phyloP scores from a whole-genome alignment of 1,140 invertebrate genomes.

The Pseudomyrmex concolor region DNA sequence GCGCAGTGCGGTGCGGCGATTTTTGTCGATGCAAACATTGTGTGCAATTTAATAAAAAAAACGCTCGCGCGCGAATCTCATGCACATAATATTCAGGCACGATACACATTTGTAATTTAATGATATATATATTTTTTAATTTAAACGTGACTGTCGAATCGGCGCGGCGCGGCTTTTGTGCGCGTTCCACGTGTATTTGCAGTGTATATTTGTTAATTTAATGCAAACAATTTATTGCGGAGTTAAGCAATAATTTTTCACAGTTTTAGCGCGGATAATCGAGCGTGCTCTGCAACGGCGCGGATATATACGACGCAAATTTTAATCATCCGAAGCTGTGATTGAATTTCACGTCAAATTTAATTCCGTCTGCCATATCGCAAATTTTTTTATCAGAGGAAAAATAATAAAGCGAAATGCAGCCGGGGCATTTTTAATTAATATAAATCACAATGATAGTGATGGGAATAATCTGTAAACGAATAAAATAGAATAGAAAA shows the following conservation, averaged over 20 bases:
- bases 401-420: slow-evolving; percentile 26
- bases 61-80: slow-evolving; percentile 39
- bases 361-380: slow-evolving; percentile 33
- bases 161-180: slow-evolving; percentile 44
- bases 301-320: slow-evolving; percentile 30
- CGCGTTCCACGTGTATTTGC: slow-evolving; percentile 50
- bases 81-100: slow-evolving; percentile 53
- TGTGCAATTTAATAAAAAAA: slow-evolving; percentile 59
- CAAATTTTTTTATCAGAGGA: slow-evolving; percentile 32
- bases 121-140: slow-evolving; percentile 62
- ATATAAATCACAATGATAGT: not conserved
- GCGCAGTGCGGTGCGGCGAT: not conserved
- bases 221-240: slow-evolving; percentile 58
- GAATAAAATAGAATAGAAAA: slow-evolving; percentile 1
- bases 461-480: too few relatives aligned
- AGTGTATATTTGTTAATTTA: slow-evolving; percentile 61
- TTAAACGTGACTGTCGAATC: slow-evolving; percentile 37
- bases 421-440: slow-evolving; percentile 13
- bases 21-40: slow-evolving; percentile 52
- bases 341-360: slow-evolving; percentile 53
- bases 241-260: slow-evolving; percentile 63
- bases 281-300: slow-evolving; percentile 8
- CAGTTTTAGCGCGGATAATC: slow-evolving; percentile 57
- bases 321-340: slow-evolving; percentile 55
- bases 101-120: slow-evolving; percentile 57